Evolutionary conservation across 2,797 vertebrate species (phyloP).

Genomic region (Schizopygopsis malacanthus): DNA sequence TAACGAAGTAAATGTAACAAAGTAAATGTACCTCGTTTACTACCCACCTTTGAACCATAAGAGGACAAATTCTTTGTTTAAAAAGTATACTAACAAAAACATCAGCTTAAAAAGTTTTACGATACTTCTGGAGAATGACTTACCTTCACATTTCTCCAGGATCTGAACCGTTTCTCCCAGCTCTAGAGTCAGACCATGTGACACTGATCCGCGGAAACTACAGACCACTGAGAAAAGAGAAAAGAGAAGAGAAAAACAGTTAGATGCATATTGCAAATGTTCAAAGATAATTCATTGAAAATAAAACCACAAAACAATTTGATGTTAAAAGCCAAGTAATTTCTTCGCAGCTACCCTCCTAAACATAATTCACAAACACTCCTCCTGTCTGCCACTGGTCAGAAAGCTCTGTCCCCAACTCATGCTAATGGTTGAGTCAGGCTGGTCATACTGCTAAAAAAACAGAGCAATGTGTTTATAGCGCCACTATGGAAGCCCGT

Average conservation of each 20-base stretch:
- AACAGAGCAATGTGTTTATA: not conserved
- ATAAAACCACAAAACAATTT: not conserved
- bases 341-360: not conserved
- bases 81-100: not conserved
- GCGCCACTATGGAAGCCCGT: not conserved
- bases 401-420: not conserved
- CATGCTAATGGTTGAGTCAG: not conserved
- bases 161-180: constrained; percentile 98
- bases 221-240: constrained; percentile 85
- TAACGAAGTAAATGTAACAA: no score
- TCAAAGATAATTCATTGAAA: not conserved
- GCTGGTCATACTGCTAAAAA: not conserved
- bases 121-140: constrained; percentile 51
- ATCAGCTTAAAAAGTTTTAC: not conserved
- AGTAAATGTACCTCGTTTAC: no score
- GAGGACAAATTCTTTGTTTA: not conserved
- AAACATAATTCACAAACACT: not conserved
- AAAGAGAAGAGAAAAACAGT: constrained; percentile 12
- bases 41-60: no score
- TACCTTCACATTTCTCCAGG: constrained; percentile 98
- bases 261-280: not conserved
- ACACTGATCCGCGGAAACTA: constrained; percentile 93
- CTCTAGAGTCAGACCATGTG: constrained; percentile 94
- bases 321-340: not conserved
- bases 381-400: not conserved